These are phyloP conservation scores for Acanthopleura granulata DNA, from an alignment of 2,888 invertebrate species.

Conservation along the genomic window DNA sequence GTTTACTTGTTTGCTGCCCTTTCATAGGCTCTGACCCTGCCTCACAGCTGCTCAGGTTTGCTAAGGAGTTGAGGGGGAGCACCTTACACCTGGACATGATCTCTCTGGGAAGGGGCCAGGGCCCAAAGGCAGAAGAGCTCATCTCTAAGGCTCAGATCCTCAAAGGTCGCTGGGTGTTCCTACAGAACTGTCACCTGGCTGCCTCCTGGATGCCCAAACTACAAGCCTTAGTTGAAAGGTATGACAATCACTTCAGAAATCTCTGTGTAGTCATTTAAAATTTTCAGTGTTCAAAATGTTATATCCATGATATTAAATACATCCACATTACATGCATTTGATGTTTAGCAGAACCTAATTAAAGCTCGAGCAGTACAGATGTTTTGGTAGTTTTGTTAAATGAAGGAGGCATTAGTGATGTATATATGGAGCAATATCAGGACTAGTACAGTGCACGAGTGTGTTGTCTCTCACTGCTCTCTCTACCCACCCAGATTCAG, in stretches of 20 bases:
- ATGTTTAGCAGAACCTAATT: too few relatives aligned
- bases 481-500: conserved; percentile 31
- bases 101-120: conserved; percentile 69
- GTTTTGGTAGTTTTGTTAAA: too few relatives aligned
- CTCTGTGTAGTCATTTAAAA: too few relatives aligned
- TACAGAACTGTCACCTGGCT: conserved; percentile 69
- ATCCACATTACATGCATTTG: too few relatives aligned
- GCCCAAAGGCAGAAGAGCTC: conserved; percentile 69
- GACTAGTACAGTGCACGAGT: too few relatives aligned
- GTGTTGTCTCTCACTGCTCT: too few relatives aligned
- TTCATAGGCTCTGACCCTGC: conserved; percentile 67
- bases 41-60: conserved; percentile 63
- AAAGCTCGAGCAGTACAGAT: too few relatives aligned
- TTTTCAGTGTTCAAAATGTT: too few relatives aligned
- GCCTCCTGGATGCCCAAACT: conserved; percentile 69
- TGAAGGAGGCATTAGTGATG: too few relatives aligned
- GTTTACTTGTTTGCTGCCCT: background rate
- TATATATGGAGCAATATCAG: too few relatives aligned
- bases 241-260: conserved; percentile 25
- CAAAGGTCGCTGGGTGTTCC: conserved; percentile 69
- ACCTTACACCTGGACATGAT: conserved; percentile 69
- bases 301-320: too few relatives aligned
- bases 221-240: conserved; percentile 66
- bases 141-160: conserved; percentile 68
- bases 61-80: conserved; percentile 65